phyloP scores from a whole-genome alignment of 2,888 invertebrate genomes.

The Stegophylla sp. region DNA sequence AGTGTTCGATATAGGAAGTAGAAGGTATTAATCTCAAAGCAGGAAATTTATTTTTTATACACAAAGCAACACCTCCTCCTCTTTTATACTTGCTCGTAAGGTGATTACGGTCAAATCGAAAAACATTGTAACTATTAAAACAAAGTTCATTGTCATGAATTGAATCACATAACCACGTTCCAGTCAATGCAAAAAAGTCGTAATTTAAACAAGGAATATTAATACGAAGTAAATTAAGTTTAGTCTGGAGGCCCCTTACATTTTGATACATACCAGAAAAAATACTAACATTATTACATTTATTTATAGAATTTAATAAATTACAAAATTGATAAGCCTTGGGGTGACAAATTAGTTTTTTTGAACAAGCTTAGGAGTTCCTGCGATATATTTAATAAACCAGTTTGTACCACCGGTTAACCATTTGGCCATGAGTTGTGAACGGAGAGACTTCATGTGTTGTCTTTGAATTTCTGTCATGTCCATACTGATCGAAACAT shows the following conservation, averaged over 20 bases:
- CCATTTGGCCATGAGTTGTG: background rate
- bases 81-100: background rate
- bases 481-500: background rate
- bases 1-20: background rate
- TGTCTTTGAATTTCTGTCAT: background rate
- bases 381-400: background rate
- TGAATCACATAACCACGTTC: background rate
- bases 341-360: background rate
- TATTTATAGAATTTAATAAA: background rate
- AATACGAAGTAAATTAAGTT: conserved; percentile 3
- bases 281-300: conserved; percentile 10
- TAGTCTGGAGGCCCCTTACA: background rate
- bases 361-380: background rate
- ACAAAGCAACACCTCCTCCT: background rate
- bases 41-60: background rate
- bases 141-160: background rate
- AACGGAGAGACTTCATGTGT: background rate
- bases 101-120: background rate
- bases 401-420: background rate
- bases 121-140: conserved; percentile 8
- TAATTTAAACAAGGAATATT: conserved; percentile 21
- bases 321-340: background rate
- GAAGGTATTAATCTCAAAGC: background rate
- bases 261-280: conserved; percentile 8
- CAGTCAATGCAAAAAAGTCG: background rate